Base-by-base conservation (phyloP, 2,113 vertebrate genomes). In the Sander vitreus region DNA sequence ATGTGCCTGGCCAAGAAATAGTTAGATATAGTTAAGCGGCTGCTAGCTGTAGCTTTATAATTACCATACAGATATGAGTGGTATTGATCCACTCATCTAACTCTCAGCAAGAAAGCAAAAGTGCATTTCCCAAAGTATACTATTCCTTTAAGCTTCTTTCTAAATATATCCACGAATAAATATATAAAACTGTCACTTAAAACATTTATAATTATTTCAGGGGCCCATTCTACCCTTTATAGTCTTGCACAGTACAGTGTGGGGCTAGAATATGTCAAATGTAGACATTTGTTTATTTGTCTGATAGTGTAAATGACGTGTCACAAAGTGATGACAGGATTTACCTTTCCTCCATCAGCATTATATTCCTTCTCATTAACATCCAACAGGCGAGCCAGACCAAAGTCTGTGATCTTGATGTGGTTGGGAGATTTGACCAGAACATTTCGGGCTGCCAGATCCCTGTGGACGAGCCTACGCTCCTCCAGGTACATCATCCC, bases 401-500 rank as follows among this genome's bases (percentile, higher is more conserved):
- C 98, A 0, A 99, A 99, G 92, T 99, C 98, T 0, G 98, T 99
- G 94, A 99, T 99, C 95, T 99, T 99, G 92, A 99, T 98, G 18
- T 99, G 98, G 89, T 98, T 99, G 81, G 98, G 97, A 3, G 98
- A 99, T 88, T 99, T 99, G 58, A 99, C 98, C 89, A 99, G 91
- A 63, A 99, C 98, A 12, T 99, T 99, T 1, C 98, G 95, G 19
- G 98, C 98, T 45, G 98, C 98, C 85, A 99, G 86, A 88, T 99
- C 98, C 39, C 98, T 94, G 94, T 99, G 98, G 60, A 99, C 98
- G 47, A 99, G 94, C 45, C 98, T 93, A 23, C 98, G 96, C 91
- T 99, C 98, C 88, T 99, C 98, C 76, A 99, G 92, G 89, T 99
- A 99, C 98, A 99, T 99, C 98, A 99, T 99, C 69, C 98, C 98